Base-by-base conservation (phyloP, 2,888 invertebrate species). In the Epiblema foenella region DNA sequence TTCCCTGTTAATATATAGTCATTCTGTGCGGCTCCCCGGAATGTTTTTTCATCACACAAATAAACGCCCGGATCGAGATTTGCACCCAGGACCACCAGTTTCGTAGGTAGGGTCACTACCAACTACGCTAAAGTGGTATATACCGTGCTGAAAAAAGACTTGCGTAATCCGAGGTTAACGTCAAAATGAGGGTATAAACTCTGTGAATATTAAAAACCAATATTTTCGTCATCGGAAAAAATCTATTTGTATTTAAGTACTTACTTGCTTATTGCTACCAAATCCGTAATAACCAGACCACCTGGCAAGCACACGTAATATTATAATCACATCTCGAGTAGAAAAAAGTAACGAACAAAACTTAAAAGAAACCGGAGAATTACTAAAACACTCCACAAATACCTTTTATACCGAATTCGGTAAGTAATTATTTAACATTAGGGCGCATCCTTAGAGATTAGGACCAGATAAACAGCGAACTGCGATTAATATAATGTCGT, bases 401-500 rank as follows among this genome's bases (percentile, higher is more conserved):
- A 74, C 71, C 56, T 60, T 69, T 69, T 73, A 74, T 73, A 71
- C 74, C 39, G 52, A 56, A 51, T 75, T 71, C 57, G 68, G 73
- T 75, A 75, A 74, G 74, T 75, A 76, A 54, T 69, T 72, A n/a
- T 74, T 80, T 75, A n/a, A 75, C 75, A 79, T 79, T 77, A 77
- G 75, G 78, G 69, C 29, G 72, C 74, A 73, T 74, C 76, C 76
- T 74, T 17, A 56, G 77, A 78, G 78, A 80, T 80, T 80, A 80
- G 75, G 72, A 68, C 64, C 69, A 75, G 75, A 78, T 77, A 79
- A 79, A 80, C 80, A 76, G 75, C 71, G 73, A 65, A 66, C 75
- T 69, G 75, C 76, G 77, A 79, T 80, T 80, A 81, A 81, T 81
- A 79, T 80, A 81, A 82, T 79, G 81, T 79, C 78, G 74, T 73